Base-by-base conservation (phyloP, 2,113 vertebrate genomes). In the Cardinalis cardinalis region DNA sequence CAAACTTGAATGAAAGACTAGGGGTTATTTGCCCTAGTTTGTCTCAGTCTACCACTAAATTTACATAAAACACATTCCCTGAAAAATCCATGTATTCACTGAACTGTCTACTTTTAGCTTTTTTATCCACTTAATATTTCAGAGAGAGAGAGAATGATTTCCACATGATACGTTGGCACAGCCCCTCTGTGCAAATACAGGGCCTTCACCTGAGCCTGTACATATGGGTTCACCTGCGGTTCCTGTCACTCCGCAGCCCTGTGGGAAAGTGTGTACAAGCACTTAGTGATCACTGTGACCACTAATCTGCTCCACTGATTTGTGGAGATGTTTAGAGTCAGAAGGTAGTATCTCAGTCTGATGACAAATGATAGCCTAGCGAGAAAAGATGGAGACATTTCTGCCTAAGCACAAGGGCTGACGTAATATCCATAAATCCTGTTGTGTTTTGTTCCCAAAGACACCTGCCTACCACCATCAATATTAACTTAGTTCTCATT, bases 211-310 rank as follows among this genome's bases (percentile, higher is more conserved):
- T 34, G 14, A 73, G 11, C 32, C 59, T 51, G n/a, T 16, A n/a
- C 41, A 70, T 65, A 53, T 1, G 1, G 3, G 18, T 26, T 36
- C n/a, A 32, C 18, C n/a, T n/a, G 24, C 0, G 1, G 24, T 4
- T n/a, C 19, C 25, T 46, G 15, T 14, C 56, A 46, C 26, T 21
- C 49, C 34, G 24, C 59, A 76, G 20, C n/a, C 23, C 64, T 25
- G 13, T 14, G 8, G 26, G 17, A 49, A 69, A 26, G n/a, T 3
- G 10, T 25, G 10, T 69, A 13, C 38, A 52, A 51, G 12, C 23
- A 28, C 24, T 38, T 36, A 36, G 15, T 60, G 55, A 55, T 19
- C 84, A 29, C 40, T 23, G 28, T 8, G 4, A n/a, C 31, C 32
- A 55, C 53, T 55, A 21, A 21, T 32, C 31, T n/a, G 14, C 52